Conservation (phyloP, 2,797 vertebrate species). For the Pempheris klunzingeri region DNA sequence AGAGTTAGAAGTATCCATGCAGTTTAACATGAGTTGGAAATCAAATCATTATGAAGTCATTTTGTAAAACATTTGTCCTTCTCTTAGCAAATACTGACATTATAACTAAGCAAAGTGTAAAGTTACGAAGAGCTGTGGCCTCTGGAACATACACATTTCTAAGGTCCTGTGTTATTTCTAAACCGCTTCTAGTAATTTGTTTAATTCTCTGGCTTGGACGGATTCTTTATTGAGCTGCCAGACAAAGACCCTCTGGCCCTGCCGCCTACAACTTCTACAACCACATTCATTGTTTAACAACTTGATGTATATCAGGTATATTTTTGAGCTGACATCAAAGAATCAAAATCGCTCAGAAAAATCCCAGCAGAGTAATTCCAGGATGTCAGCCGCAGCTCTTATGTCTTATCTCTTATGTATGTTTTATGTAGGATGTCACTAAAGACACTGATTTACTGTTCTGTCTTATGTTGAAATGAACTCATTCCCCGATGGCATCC, state of each 20-base stretch:
- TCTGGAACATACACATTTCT: neutral
- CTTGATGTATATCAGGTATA: neutral
- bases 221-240: neutral
- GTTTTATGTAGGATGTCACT: neutral
- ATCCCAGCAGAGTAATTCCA: slow-evolving; percentile 19
- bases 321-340: slow-evolving; percentile 26
- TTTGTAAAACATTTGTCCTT: no score
- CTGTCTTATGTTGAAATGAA: slow-evolving; percentile 60
- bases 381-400: slow-evolving; percentile 1
- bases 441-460: slow-evolving; percentile 35
- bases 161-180: neutral
- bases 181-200: neutral
- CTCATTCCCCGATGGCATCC: slow-evolving; percentile 55
- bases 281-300: slow-evolving; percentile 13
- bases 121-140: neutral
- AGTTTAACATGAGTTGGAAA: no score
- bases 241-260: neutral
- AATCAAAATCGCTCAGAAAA: neutral
- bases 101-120: neutral
- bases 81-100: no score
- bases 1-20: no score
- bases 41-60: no score
- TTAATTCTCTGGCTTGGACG: slow-evolving; percentile 4
- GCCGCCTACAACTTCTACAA: neutral
- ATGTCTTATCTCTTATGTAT: neutral